phyloP scores from a whole-genome alignment of 1,140 invertebrate species.

The Drosophila rufa region DNA sequence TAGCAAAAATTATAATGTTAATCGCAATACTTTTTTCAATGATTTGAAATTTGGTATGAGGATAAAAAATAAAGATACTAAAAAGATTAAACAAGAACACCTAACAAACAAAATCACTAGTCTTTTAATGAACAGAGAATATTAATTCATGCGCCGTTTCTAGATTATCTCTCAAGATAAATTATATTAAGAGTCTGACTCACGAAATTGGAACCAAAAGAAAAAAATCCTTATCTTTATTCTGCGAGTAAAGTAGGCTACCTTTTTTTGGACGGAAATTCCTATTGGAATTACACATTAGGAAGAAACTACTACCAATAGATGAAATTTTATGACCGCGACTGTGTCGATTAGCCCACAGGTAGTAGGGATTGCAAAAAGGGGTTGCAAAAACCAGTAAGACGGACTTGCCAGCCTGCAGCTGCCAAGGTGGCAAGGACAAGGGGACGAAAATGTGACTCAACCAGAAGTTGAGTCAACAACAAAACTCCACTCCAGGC shows the following conservation, averaged over 20 bases:
- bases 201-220: not conserved
- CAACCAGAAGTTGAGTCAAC: conserved; percentile 49
- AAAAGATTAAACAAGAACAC: no score
- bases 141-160: not conserved
- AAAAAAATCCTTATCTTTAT: not conserved
- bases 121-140: no score
- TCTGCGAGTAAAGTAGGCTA: not conserved
- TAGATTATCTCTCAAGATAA: not conserved
- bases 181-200: not conserved
- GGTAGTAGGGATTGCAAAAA: conserved; percentile 59
- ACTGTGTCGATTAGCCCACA: conserved; percentile 65
- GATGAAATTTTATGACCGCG: conserved; percentile 43
- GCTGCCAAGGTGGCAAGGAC: conserved; percentile 56
- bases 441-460: conserved; percentile 53
- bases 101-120: no score
- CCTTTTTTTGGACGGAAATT: not conserved
- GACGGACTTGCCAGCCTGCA: conserved; percentile 61
- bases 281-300: not conserved
- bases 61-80: no score
- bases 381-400: conserved; percentile 80
- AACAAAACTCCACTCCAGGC: not conserved
- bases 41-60: no score
- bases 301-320: not conserved
- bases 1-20: no score
- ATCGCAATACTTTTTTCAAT: no score